A percentile compares a stretch with the other conserved stretches of the same genome.
Conservation (phyloP, 2,888 invertebrate genomes). For the Napeogenes sylphis region DNA sequence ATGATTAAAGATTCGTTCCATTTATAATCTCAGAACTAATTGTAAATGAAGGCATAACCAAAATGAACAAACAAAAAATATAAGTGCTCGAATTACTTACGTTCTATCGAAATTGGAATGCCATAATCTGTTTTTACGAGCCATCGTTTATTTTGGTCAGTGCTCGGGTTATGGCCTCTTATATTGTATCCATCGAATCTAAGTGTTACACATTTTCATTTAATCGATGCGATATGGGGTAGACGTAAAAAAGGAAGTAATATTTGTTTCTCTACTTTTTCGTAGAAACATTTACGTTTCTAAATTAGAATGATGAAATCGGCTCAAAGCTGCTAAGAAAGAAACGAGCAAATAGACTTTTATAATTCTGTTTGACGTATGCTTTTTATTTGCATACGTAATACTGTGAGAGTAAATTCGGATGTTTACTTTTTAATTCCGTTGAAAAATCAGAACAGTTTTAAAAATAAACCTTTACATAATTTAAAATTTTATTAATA, state of each 20-base stretch:
- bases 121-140: slow-evolving; percentile 19
- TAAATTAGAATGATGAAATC: background rate
- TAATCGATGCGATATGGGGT: slow-evolving; percentile 8
- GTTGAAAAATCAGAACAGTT: background rate
- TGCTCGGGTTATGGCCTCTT: slow-evolving; percentile 12
- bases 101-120: slow-evolving; percentile 12
- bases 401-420: background rate
- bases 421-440: background rate
- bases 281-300: background rate
- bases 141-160: slow-evolving; percentile 16
- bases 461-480: slow-evolving; percentile 1
- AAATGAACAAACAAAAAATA: too few species aligned
- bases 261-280: too few species aligned
- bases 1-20: background rate
- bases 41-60: too few species aligned
- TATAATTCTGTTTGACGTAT: background rate
- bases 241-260: too few species aligned
- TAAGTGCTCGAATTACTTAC: slow-evolving; percentile 7
- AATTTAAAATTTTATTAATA: background rate
- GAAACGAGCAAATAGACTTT: background rate
- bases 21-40: background rate
- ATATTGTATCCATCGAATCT: slow-evolving; percentile 19
- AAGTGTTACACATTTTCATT: slow-evolving; percentile 13
- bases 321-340: background rate
- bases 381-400: background rate